These are phyloP conservation scores for Poeciliopsis presidionis DNA, from an alignment of 2,797 vertebrate genomes.

Conservation along the genomic window DNA sequence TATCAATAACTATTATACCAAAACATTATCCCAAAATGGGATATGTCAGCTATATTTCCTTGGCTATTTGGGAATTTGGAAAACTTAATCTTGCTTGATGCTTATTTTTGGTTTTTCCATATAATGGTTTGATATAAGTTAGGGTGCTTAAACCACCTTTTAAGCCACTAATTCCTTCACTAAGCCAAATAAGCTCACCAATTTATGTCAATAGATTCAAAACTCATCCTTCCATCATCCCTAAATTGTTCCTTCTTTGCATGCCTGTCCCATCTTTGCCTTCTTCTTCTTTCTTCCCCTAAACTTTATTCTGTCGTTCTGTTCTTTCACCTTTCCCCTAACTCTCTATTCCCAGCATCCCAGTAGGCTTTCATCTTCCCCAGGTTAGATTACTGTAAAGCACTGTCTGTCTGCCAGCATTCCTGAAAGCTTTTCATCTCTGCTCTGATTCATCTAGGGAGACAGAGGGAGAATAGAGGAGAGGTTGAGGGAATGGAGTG, in stretches of 20 bases:
- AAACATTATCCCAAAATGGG: not conserved
- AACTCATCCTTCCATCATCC: constrained; percentile 21
- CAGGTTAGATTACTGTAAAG: constrained; percentile 84
- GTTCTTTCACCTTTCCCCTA: constrained; percentile 48
- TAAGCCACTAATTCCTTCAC: not conserved
- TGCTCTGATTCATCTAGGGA: constrained; percentile 74
- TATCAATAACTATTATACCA: not conserved
- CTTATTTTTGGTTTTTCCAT: not conserved
- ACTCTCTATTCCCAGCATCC: constrained; percentile 67
- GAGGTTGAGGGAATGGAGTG: constrained; percentile 32
- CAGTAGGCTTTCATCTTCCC: constrained; percentile 79
- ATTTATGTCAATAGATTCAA: constrained; percentile 24
- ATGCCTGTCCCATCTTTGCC: constrained; percentile 25
- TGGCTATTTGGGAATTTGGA: not conserved
- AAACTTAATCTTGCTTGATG: not conserved
- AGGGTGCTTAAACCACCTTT: not conserved
- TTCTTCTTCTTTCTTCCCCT: constrained; percentile 43
- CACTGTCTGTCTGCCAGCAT: constrained; percentile 79
- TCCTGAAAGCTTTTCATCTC: constrained; percentile 83
- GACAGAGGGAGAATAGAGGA: constrained; percentile 49
- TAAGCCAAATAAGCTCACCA: constrained; percentile 9
- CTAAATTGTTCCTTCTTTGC: constrained; percentile 23
- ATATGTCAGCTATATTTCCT: not conserved
- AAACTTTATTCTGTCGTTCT: constrained; percentile 54
- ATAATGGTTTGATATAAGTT: not conserved